Evolutionary conservation across 2,113 vertebrate species (phyloP).

Genomic region (Lasiurus borealis): DNA sequence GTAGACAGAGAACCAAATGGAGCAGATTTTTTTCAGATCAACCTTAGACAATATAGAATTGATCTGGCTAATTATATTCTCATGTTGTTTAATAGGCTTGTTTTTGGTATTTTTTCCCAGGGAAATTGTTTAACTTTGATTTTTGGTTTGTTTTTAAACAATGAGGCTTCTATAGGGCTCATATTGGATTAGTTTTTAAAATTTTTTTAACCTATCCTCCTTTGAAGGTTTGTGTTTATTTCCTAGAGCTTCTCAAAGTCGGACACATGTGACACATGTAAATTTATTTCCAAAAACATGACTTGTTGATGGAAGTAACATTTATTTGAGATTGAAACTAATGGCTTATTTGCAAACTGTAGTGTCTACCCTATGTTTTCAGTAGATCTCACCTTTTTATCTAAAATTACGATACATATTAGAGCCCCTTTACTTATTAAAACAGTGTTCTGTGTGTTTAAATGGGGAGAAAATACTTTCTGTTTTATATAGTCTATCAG

Average conservation of each 20-base stretch:
- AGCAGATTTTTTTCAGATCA: neutral
- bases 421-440: neutral
- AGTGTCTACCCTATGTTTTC: neutral
- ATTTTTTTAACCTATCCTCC: neutral
- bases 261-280: neutral
- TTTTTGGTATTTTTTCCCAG: neutral
- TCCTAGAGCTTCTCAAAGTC: neutral
- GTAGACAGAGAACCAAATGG: neutral
- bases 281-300: neutral
- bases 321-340: slow-evolving; percentile 39
- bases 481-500: neutral
- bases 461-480: neutral
- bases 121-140: neutral
- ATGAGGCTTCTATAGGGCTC: neutral
- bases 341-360: neutral
- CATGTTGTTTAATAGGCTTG: neutral
- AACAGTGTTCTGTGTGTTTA: neutral
- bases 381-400: neutral
- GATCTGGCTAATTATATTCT: slow-evolving; percentile 19
- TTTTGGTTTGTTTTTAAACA: slow-evolving; percentile 17
- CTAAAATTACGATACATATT: neutral
- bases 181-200: neutral
- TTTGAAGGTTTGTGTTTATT: neutral
- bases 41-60: neutral
- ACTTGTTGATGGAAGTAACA: slow-evolving; percentile 22